phyloP scores from a whole-genome alignment of 2,888 invertebrate genomes.

The Lasioglossum vierecki region DNA sequence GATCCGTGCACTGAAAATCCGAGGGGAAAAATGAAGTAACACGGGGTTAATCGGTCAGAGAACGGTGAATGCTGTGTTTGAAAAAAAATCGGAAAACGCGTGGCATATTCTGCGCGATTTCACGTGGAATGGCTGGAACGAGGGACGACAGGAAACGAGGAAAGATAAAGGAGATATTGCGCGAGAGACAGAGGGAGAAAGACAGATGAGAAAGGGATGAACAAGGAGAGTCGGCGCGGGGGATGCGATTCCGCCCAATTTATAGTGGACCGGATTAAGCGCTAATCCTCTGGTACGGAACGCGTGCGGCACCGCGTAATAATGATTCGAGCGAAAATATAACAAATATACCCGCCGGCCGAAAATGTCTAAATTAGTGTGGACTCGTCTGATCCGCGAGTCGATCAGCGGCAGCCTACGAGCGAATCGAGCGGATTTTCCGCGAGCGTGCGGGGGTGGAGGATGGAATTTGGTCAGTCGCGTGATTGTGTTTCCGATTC shows the following conservation, averaged over 20 bases:
- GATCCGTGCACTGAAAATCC: background rate
- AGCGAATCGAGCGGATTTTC: conserved; percentile 64
- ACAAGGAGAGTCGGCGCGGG: conserved; percentile 11
- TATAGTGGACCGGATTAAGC: conserved; percentile 77
- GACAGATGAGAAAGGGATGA: background rate
- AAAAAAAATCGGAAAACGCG: background rate
- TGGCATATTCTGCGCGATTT: background rate
- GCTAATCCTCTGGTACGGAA: conserved; percentile 73
- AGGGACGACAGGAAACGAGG: background rate
- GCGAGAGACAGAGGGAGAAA: background rate
- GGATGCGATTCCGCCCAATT: conserved; percentile 76
- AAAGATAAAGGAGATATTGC: background rate
- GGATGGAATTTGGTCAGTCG: conserved; percentile 37
- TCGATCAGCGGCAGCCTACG: conserved; percentile 63
- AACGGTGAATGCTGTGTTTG: background rate
- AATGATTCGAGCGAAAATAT: conserved; percentile 77
- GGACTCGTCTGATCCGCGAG: conserved; percentile 65
- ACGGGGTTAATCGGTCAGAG: background rate
- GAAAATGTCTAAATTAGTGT: conserved; percentile 75
- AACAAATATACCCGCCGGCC: conserved; percentile 68
- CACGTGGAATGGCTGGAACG: conserved; percentile 4
- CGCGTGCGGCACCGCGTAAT: conserved; percentile 73
- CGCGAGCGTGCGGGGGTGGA: background rate
- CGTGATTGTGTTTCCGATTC: conserved; percentile 57
- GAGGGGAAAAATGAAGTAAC: background rate